Evolutionary conservation across 2,113 vertebrate species (phyloP).

Genomic region (Pimephales promelas): DNA sequence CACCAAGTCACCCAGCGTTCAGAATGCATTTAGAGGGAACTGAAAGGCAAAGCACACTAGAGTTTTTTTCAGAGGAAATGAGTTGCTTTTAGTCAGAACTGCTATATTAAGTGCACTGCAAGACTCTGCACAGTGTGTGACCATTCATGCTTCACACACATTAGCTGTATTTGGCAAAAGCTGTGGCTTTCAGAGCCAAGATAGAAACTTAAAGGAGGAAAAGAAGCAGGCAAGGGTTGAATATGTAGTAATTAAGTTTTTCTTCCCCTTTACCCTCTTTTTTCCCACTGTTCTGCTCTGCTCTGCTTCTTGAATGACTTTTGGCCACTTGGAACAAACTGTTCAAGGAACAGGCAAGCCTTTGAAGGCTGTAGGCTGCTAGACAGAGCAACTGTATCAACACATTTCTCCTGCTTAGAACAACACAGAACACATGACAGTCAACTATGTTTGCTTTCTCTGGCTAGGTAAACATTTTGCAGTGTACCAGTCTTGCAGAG

Average conservation of each 20-base stretch:
- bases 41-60: conserved; percentile 6
- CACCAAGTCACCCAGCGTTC: conserved; percentile 30
- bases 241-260: conserved; percentile 22
- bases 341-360: conserved; percentile 30
- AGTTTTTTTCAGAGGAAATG: conserved; percentile 30
- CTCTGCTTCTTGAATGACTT: conserved; percentile 26
- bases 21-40: conserved; percentile 1
- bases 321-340: conserved; percentile 40
- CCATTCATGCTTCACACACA: conserved; percentile 44
- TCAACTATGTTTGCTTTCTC: conserved; percentile 18
- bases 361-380: conserved; percentile 15
- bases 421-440: conserved; percentile 25
- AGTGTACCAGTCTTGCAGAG: conserved; percentile 11
- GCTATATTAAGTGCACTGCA: conserved; percentile 45
- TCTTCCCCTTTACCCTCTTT: conserved; percentile 22
- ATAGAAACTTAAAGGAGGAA: conserved; percentile 29
- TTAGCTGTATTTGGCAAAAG: conserved; percentile 44
- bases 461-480: conserved; percentile 4
- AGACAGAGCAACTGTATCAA: conserved; percentile 40
- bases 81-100: conserved; percentile 14
- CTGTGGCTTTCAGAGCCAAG: conserved; percentile 8
- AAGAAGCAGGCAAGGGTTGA: conserved; percentile 3
- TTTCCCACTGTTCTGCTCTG: conserved; percentile 18
- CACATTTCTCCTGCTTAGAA: conserved; percentile 25
- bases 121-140: conserved; percentile 33